phyloP scores from a whole-genome alignment of 2,113 vertebrate genomes.

The Centropus bengalensis region DNA sequence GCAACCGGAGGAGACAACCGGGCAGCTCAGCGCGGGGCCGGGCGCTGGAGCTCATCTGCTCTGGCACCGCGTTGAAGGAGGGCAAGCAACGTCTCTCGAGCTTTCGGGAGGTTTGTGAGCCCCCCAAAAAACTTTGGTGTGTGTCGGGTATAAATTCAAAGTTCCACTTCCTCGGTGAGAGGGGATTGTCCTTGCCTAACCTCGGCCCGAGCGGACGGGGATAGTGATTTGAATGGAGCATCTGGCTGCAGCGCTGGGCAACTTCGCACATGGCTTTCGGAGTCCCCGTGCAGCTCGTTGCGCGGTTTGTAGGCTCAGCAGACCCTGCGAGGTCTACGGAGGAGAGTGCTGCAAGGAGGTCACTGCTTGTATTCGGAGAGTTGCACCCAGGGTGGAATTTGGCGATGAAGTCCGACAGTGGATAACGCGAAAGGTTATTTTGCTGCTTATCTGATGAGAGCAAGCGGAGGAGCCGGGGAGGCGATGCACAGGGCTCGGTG shows the following conservation, averaged over 20 bases:
- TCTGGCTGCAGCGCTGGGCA: neutral
- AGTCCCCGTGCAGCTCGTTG: neutral
- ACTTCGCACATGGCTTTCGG: neutral
- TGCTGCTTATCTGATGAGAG: rapidly evolving
- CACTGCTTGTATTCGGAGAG: neutral
- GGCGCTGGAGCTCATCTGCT: neutral
- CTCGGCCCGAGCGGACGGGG: neutral
- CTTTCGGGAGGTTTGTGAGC: neutral
- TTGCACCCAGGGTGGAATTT: neutral
- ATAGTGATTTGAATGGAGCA: neutral
- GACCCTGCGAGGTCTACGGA: rapidly evolving
- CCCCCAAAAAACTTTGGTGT: neutral
- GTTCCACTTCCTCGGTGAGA: neutral
- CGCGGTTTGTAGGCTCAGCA: neutral
- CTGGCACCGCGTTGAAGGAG: neutral
- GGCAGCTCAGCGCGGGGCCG: neutral
- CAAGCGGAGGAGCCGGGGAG: neutral
- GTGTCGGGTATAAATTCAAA: neutral
- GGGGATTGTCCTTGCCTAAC: neutral
- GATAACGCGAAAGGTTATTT: neutral
- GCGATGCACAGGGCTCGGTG: neutral
- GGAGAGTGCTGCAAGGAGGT: neutral
- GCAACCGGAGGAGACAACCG: neutral
- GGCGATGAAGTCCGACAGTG: neutral
- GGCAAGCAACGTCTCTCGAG: neutral